phyloP scores from a whole-genome alignment of 2,888 invertebrate species.

The Coelopa pilipes region DNA sequence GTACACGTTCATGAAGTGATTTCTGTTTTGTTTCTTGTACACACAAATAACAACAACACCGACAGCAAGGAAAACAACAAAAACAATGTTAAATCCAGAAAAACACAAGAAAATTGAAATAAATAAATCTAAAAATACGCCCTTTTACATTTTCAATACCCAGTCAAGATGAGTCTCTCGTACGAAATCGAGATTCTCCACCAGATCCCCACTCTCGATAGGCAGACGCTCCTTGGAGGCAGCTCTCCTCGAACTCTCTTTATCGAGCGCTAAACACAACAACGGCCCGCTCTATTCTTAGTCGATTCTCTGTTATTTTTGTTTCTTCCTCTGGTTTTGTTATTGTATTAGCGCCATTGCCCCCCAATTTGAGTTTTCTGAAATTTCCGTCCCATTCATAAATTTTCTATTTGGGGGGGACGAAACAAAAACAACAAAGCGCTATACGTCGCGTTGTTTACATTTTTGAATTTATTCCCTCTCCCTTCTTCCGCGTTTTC shows the following conservation, averaged over 20 bases:
- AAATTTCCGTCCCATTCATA: conserved; percentile 37
- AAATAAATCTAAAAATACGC: conserved; percentile 35
- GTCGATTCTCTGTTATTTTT: background rate
- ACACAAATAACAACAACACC: background rate
- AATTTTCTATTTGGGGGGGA: conserved; percentile 23
- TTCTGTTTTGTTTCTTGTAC: conserved; percentile 1
- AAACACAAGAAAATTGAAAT: conserved; percentile 31
- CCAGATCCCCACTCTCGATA: background rate
- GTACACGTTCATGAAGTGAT: background rate
- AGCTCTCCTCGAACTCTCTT: conserved; percentile 3
- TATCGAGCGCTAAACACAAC: background rate
- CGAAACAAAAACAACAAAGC: conserved; percentile 24
- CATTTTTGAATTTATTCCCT: conserved; percentile 28
- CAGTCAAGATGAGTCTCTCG: background rate
- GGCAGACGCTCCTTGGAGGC: background rate
- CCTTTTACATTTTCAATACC: conserved; percentile 26
- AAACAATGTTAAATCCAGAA: conserved; percentile 30
- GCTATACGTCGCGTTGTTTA: conserved; percentile 28
- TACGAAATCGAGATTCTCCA: background rate
- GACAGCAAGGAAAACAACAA: background rate
- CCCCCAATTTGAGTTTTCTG: conserved; percentile 28
- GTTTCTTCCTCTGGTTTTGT: background rate
- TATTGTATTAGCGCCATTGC: conserved; percentile 30
- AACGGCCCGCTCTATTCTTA: too few relatives aligned
- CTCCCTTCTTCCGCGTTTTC: background rate